Evolutionary conservation across 2,888 invertebrate genomes (phyloP).

Genomic region (Congeria kusceri): DNA sequence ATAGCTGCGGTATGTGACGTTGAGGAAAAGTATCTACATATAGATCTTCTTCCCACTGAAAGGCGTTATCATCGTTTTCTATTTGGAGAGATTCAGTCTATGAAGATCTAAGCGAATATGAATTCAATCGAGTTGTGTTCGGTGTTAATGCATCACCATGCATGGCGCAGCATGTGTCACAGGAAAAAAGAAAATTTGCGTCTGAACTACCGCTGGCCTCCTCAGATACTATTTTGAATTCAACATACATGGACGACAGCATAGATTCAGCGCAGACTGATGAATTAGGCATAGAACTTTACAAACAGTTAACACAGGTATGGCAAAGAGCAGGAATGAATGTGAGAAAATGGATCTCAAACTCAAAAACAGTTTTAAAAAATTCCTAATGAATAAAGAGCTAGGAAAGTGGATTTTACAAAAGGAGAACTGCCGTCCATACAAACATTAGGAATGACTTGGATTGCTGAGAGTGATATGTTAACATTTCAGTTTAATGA

Average conservation of each 20-base stretch:
- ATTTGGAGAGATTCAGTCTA: no score
- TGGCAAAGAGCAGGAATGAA: slow-evolving; percentile 53
- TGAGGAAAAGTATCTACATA: slow-evolving; percentile 49
- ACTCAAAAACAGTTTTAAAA: no score
- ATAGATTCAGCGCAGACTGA: slow-evolving; percentile 53
- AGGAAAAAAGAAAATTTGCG: slow-evolving; percentile 47
- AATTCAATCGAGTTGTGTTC: slow-evolving; percentile 59
- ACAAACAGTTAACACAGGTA: slow-evolving; percentile 38
- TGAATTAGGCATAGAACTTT: slow-evolving; percentile 40
- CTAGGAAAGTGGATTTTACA: no score
- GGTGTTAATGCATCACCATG: slow-evolving; percentile 65
- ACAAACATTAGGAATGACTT: no score
- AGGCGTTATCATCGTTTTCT: slow-evolving; percentile 43
- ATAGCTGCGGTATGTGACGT: slow-evolving; percentile 58
- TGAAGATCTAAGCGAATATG: no score
- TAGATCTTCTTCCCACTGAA: slow-evolving; percentile 17
- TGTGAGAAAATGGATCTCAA: slow-evolving; percentile 54
- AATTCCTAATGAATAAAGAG: no score
- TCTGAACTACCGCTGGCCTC: no score
- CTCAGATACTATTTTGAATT: neutral
- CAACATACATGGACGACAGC: slow-evolving; percentile 56
- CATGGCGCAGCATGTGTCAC: slow-evolving; percentile 60
- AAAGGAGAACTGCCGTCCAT: no score
- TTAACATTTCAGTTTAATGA: no score
- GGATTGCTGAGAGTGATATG: no score